phyloP scores from a whole-genome alignment of 2,888 invertebrate species.

The Electrophaes corylata region DNA sequence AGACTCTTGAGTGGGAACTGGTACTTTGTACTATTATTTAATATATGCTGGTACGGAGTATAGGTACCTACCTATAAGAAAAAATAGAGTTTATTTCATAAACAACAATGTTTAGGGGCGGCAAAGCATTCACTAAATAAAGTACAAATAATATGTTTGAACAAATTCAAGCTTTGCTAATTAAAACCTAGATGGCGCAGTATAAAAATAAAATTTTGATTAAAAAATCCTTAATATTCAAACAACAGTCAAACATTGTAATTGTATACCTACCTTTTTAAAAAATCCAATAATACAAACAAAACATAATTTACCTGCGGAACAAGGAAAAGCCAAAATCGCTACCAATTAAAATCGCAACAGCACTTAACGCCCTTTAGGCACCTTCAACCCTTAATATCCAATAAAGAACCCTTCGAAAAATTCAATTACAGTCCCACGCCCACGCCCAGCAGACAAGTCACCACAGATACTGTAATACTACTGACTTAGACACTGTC shows the following conservation, averaged over 20 bases:
- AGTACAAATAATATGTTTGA: no score
- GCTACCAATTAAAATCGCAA: conserved; percentile 39
- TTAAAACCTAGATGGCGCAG: no score
- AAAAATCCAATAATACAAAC: conserved; percentile 1
- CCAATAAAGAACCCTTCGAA: conserved; percentile 54
- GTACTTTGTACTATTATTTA: no score
- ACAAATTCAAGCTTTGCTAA: no score
- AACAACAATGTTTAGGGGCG: no score
- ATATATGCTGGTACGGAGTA: no score
- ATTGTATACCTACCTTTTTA: no score
- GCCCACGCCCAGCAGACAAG: conserved; percentile 29
- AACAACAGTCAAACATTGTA: neutral
- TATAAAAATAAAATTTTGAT: no score
- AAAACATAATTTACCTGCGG: conserved; percentile 6
- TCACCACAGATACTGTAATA: conserved; percentile 4
- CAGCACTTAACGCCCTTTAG: conserved; percentile 34
- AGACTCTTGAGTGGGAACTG: no score
- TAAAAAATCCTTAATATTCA: neutral
- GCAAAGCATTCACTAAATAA: no score
- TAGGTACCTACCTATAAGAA: no score
- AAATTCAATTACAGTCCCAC: conserved; percentile 59
- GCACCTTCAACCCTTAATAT: conserved; percentile 44
- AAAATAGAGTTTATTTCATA: no score
- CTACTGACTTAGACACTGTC: neutral
- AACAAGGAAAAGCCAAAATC: conserved; percentile 30